Evolutionary conservation across 2,113 vertebrate genomes (phyloP).

Genomic region (Sinocyclocheilus maitianheensis): DNA sequence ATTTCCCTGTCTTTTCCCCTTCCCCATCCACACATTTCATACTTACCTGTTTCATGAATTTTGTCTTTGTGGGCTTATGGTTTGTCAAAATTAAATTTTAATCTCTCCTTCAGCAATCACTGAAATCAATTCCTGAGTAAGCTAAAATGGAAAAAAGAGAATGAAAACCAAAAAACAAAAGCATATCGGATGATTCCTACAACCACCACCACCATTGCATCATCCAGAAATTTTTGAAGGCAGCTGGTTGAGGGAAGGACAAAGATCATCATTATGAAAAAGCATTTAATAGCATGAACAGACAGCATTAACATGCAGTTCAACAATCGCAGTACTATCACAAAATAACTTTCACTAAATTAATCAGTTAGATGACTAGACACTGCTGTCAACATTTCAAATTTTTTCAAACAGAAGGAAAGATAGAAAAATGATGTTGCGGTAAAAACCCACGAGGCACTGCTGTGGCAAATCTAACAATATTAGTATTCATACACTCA

Average conservation of each 20-base stretch:
- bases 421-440: neutral
- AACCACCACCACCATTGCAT: neutral
- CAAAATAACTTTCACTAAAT: neutral
- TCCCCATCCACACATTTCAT: neutral
- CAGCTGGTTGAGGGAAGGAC: constrained; percentile 17
- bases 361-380: neutral
- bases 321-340: constrained; percentile 15
- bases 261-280: constrained; percentile 54
- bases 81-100: constrained; percentile 29
- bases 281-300: neutral
- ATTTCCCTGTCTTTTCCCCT: neutral
- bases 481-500: neutral
- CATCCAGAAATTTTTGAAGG: constrained; percentile 20
- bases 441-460: neutral
- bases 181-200: neutral
- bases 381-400: neutral
- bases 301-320: constrained; percentile 57
- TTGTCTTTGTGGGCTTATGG: neutral
- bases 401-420: neutral
- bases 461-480: neutral
- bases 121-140: neutral
- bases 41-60: neutral
- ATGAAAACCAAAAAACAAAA: constrained; percentile 16
- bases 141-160: neutral
- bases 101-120: constrained; percentile 1